Percentiles rank a stretch among this genome's conserved stretches.
Evolutionary conservation across 2,797 vertebrate genomes (phyloP).

Genomic region (Neoniphon sammara): DNA sequence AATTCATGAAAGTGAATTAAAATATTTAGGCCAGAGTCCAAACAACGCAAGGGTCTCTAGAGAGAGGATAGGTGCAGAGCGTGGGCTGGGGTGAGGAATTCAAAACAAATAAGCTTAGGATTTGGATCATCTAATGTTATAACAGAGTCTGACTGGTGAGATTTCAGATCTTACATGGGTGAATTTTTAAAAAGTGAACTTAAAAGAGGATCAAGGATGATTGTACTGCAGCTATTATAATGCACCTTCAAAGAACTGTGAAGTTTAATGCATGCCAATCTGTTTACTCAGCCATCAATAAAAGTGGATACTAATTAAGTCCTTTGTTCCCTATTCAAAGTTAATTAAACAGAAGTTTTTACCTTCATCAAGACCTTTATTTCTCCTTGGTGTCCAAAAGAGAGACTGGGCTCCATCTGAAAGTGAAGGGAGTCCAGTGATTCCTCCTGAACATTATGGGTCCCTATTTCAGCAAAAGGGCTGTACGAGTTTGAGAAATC

Average conservation of each 20-base stretch:
- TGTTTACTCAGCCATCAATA: conserved; percentile 4
- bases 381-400: conserved; percentile 57
- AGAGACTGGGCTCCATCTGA: conserved; percentile 45
- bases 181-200: neutral
- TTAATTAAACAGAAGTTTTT: conserved; percentile 19
- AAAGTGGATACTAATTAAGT: neutral
- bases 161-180: conserved; percentile 9
- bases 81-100: conserved; percentile 30
- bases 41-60: conserved; percentile 23
- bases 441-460: conserved; percentile 40
- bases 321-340: neutral
- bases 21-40: conserved; percentile 30
- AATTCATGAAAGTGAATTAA: conserved; percentile 55
- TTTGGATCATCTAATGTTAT: conserved; percentile 16
- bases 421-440: conserved; percentile 54
- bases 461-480: conserved; percentile 51
- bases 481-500: conserved; percentile 52
- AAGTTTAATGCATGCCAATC: neutral
- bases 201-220: conserved; percentile 16
- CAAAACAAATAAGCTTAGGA: conserved; percentile 28
- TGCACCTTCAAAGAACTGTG: neutral
- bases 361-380: conserved; percentile 70
- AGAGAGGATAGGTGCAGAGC: conserved; percentile 9
- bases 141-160: neutral
- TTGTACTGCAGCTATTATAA: neutral